phyloP scores from a whole-genome alignment of 2,113 vertebrate genomes.

The Acinonyx jubatus region DNA sequence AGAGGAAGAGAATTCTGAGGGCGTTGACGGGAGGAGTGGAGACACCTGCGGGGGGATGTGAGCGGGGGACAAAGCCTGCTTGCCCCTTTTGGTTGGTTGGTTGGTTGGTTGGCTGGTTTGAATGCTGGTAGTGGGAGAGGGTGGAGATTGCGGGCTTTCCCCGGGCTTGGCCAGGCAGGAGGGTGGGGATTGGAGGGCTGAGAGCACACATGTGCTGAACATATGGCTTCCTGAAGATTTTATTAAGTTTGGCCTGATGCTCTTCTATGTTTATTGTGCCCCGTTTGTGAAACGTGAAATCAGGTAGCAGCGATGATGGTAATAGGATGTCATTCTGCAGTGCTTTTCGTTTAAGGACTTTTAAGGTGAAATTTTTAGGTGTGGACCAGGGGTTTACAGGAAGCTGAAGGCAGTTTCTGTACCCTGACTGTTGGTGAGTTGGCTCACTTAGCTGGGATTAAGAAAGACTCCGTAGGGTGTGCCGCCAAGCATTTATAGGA shows the following conservation, averaged over 20 bases:
- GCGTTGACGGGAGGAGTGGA: not conserved
- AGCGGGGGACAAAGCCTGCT: not conserved
- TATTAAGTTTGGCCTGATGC: not conserved
- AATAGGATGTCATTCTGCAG: not conserved
- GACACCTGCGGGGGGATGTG: no score
- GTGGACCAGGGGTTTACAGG: not conserved
- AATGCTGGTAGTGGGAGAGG: not conserved
- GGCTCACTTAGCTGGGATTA: not conserved
- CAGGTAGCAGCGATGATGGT: not conserved
- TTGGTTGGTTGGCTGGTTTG: not conserved
- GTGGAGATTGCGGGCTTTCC: conserved; percentile 16
- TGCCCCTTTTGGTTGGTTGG: not conserved
- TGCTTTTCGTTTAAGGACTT: not conserved
- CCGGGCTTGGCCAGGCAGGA: not conserved
- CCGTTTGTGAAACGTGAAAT: not conserved
- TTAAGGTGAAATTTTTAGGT: conserved; percentile 14
- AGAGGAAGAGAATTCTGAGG: not conserved
- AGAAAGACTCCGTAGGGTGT: not conserved
- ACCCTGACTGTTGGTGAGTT: not conserved
- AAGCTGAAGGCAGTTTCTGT: conserved; percentile 6
- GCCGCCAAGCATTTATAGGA: not conserved
- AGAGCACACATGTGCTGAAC: not conserved
- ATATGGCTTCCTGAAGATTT: not conserved
- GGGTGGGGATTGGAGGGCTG: not conserved
- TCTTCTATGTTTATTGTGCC: not conserved